These are phyloP conservation scores for Chrysolina americana DNA, from an alignment of 2,888 invertebrate genomes.

Conservation along the genomic window DNA sequence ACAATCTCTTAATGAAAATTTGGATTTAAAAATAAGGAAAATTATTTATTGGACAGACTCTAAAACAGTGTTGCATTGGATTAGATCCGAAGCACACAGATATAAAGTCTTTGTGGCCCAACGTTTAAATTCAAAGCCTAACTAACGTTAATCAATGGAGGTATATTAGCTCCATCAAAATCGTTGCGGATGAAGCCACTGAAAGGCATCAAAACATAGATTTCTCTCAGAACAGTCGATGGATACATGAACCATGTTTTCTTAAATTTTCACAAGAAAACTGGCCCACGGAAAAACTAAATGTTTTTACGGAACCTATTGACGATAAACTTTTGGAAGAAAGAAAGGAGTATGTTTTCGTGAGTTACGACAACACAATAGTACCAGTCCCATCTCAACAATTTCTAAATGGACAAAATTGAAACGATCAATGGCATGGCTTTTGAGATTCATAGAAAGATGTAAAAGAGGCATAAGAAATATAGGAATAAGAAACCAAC, in stretches of 20 bases:
- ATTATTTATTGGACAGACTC: conserved; percentile 24
- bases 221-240: neutral
- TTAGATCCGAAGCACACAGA: conserved; percentile 14
- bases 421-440: neutral
- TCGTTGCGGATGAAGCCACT: conserved; percentile 14
- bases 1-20: neutral
- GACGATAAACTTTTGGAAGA: neutral
- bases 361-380: neutral
- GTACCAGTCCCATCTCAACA: neutral
- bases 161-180: neutral
- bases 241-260: conserved; percentile 6
- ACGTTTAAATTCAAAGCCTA: neutral
- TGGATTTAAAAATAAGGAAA: conserved; percentile 13
- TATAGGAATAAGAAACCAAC: too few species aligned
- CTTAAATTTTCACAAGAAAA: neutral
- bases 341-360: neutral
- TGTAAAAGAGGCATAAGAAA: neutral
- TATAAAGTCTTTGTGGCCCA: neutral
- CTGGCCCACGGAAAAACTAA: conserved; percentile 1
- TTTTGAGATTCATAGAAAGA: neutral
- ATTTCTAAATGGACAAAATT: conserved; percentile 10
- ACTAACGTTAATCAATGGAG: neutral
- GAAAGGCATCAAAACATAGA: neutral
- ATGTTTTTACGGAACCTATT: neutral
- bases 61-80: conserved; percentile 13